phyloP scores from a whole-genome alignment of 2,888 invertebrate genomes.

The Choristoneura rosaceana region DNA sequence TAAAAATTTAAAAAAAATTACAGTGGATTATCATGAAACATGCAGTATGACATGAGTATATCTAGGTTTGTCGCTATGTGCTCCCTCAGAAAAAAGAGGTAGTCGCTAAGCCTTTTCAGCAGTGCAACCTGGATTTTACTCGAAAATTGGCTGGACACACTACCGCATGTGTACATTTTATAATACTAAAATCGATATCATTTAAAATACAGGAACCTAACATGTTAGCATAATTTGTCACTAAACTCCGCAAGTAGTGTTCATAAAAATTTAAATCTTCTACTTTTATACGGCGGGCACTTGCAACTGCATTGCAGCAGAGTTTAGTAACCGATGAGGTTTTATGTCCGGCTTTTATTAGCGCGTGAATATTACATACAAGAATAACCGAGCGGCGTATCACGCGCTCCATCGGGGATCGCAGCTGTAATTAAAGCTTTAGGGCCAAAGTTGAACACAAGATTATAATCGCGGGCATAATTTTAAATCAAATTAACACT shows the following conservation, averaged over 20 bases:
- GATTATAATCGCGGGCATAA: constrained; percentile 82
- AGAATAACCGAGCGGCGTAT: constrained; percentile 53
- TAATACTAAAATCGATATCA: constrained; percentile 30
- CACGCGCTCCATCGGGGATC: constrained; percentile 71
- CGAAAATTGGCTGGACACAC: too few species aligned
- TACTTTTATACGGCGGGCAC: constrained; percentile 67
- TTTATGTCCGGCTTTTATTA: constrained; percentile 61
- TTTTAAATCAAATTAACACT: constrained; percentile 86
- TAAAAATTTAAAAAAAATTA: too few species aligned
- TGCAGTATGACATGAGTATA: background rate
- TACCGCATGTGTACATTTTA: background rate
- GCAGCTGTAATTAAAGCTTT: constrained; percentile 78
- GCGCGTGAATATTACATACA: constrained; percentile 53
- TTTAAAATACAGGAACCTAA: constrained; percentile 8
- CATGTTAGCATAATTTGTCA: constrained; percentile 62
- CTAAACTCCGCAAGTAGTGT: constrained; percentile 54
- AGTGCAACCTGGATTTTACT: too few species aligned
- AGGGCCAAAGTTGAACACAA: constrained; percentile 79
- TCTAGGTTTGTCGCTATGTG: background rate
- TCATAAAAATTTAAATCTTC: constrained; percentile 54
- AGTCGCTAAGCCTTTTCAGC: constrained; percentile 3
- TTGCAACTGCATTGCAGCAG: constrained; percentile 64
- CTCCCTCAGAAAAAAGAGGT: constrained; percentile 27
- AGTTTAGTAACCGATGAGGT: constrained; percentile 57
- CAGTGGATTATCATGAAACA: background rate